These are phyloP conservation scores for Rhynchophorus ferrugineus DNA, from an alignment of 1,140 invertebrate species.

Conservation along the genomic window DNA sequence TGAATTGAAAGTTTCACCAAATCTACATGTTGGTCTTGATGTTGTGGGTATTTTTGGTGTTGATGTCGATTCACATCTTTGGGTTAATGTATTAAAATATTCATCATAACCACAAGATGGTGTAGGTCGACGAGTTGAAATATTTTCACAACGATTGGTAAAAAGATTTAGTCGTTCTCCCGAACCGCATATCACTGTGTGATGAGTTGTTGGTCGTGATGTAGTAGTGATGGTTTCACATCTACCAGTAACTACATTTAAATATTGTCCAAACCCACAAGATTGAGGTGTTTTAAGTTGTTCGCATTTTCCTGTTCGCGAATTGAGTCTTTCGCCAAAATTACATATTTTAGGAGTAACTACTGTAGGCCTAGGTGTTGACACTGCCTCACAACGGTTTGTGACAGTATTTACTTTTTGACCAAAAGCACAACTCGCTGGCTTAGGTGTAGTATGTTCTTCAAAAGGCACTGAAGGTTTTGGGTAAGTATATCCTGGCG, in stretches of 20 bases:
- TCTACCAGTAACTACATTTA: not conserved
- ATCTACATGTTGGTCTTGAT: not conserved
- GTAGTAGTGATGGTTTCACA: not conserved
- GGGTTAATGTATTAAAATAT: constrained; percentile 1
- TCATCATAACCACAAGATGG: too few species aligned
- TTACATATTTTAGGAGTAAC: not conserved
- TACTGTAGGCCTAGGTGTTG: not conserved
- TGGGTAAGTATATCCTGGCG: constrained; percentile 2
- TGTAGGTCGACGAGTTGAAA: too few species aligned
- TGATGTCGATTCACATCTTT: not conserved
- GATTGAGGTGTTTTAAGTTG: not conserved
- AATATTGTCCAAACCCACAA: not conserved
- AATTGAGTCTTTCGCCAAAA: not conserved
- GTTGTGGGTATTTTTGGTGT: too few species aligned
- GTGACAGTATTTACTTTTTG: not conserved
- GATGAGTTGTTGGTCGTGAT: not conserved
- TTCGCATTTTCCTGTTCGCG: constrained; percentile 1
- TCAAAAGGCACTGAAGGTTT: constrained; percentile 2
- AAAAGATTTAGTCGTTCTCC: constrained; percentile 6
- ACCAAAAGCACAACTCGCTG: not conserved
- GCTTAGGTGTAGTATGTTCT: not conserved
- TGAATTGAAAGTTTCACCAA: not conserved
- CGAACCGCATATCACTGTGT: not conserved
- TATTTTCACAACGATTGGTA: not conserved
- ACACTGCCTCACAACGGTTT: not conserved